phyloP scores from a whole-genome alignment of 92 coral and sea anemone genomes.

The Paramuricea clavata region DNA sequence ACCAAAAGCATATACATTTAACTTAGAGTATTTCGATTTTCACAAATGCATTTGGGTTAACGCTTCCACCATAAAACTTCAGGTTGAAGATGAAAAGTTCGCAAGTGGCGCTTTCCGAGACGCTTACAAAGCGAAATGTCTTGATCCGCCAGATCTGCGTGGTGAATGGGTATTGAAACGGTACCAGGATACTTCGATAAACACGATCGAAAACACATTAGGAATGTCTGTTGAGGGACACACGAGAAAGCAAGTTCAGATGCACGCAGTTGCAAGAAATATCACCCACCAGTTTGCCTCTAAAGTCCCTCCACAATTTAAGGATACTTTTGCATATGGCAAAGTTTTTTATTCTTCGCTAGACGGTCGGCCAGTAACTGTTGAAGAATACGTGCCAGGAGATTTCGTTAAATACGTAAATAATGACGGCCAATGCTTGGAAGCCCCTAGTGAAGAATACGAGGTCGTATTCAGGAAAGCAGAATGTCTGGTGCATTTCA shows the following conservation, averaged over 20 bases:
- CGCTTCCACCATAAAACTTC: background rate
- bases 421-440: slow-evolving; percentile 23
- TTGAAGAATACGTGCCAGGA: too few relatives aligned
- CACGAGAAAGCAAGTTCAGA: slow-evolving; percentile 70
- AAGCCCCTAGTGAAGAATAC: slow-evolving; percentile 30
- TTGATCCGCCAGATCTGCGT: slow-evolving; percentile 8
- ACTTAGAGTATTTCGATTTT: slow-evolving; percentile 63
- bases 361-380: too few relatives aligned
- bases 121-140: slow-evolving; percentile 57
- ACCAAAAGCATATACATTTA: slow-evolving; percentile 33
- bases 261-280: slow-evolving; percentile 69
- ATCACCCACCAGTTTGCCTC: slow-evolving; percentile 58
- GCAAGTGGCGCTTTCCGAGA: slow-evolving; percentile 48
- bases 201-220: slow-evolving; percentile 42
- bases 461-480: background rate
- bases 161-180: slow-evolving; percentile 67
- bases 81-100: background rate
- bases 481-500: too few relatives aligned
- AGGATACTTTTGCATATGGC: too few relatives aligned
- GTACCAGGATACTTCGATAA: slow-evolving; percentile 50
- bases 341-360: too few relatives aligned
- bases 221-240: slow-evolving; percentile 60
- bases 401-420: too few relatives aligned
- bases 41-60: slow-evolving; percentile 47
- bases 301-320: slow-evolving; percentile 44